These are phyloP conservation scores for Drosophila pseudotalamancana DNA, from an alignment of 2,888 invertebrate species.

Conservation along the genomic window DNA sequence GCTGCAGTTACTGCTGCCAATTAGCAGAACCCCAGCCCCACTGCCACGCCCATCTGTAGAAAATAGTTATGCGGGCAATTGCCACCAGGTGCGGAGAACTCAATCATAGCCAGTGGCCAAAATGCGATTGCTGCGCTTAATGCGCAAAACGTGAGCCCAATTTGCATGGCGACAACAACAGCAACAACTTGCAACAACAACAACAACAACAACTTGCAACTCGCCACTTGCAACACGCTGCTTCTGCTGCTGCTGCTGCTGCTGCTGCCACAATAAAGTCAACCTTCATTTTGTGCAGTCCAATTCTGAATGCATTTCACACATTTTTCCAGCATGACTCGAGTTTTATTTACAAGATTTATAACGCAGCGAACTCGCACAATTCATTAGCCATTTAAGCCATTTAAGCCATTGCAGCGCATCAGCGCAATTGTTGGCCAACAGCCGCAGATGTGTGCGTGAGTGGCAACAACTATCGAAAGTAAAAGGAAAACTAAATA, in stretches of 20 bases:
- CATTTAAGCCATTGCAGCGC: slow-evolving; percentile 24
- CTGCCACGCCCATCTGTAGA: not conserved
- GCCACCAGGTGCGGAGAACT: slow-evolving; percentile 74
- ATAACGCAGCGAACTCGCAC: slow-evolving; percentile 48
- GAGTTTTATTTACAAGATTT: slow-evolving; percentile 46
- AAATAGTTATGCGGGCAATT: slow-evolving; percentile 43
- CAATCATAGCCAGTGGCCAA: slow-evolving; percentile 59
- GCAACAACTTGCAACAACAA: slow-evolving; percentile 9
- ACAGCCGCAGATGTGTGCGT: slow-evolving; percentile 34
- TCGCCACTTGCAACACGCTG: no score
- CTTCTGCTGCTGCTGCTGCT: slow-evolving; percentile 12
- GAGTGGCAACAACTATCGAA: slow-evolving; percentile 1
- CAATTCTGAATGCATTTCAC: slow-evolving; percentile 56
- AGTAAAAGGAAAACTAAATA: no score
- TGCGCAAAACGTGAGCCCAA: slow-evolving; percentile 81
- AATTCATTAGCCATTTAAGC: slow-evolving; percentile 58
- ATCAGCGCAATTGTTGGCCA: slow-evolving; percentile 19
- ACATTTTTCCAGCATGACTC: slow-evolving; percentile 39
- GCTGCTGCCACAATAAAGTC: slow-evolving; percentile 35
- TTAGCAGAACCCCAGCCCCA: slow-evolving; percentile 17
- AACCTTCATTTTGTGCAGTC: slow-evolving; percentile 61
- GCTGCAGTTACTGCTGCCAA: slow-evolving; percentile 27
- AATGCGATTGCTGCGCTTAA: slow-evolving; percentile 77
- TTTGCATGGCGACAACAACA: slow-evolving; percentile 66
- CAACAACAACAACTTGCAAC: slow-evolving; percentile 9